These are phyloP conservation scores for Lagenorhynchus albirostris DNA, from an alignment of 2,113 vertebrate genomes.

Conservation along the genomic window DNA sequence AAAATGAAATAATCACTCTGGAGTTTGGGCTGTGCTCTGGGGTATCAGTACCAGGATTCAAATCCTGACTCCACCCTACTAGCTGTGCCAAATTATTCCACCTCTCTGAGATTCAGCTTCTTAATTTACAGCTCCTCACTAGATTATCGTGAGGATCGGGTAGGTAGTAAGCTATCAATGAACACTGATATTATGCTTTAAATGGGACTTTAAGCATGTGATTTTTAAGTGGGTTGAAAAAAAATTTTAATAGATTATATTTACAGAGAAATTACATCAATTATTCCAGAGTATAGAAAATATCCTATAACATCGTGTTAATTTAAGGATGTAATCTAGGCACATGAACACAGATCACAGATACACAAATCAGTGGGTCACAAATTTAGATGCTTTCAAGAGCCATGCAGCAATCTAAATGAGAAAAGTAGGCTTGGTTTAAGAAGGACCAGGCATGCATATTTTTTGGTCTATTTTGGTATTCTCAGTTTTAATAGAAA, in stretches of 20 bases:
- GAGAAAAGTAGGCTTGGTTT: not conserved
- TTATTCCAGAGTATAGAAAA: not conserved
- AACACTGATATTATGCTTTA: not conserved
- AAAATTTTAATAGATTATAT: not conserved
- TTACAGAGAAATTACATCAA: not conserved
- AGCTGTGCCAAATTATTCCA: not conserved
- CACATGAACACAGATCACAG: not conserved
- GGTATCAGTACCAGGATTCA: not conserved
- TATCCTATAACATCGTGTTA: not conserved
- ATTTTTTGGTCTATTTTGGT: not conserved
- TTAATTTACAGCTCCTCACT: not conserved
- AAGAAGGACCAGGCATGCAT: not conserved
- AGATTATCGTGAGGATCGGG: not conserved
- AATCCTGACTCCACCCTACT: not conserved
- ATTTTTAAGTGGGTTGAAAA: constrained; percentile 10
- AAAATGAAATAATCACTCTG: not conserved
- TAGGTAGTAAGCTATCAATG: not conserved
- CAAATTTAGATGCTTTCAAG: not conserved
- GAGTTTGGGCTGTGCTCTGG: not conserved
- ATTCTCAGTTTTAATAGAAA: not conserved
- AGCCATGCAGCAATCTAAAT: not conserved
- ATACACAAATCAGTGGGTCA: not conserved
- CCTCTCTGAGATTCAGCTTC: not conserved
- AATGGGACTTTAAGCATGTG: not conserved
- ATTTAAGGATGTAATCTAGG: not conserved